Evolutionary conservation across 2,797 vertebrate genomes (phyloP), one percentile per base, ranked within the genome.

Genomic region (Crenichthys baileyi): DNA sequence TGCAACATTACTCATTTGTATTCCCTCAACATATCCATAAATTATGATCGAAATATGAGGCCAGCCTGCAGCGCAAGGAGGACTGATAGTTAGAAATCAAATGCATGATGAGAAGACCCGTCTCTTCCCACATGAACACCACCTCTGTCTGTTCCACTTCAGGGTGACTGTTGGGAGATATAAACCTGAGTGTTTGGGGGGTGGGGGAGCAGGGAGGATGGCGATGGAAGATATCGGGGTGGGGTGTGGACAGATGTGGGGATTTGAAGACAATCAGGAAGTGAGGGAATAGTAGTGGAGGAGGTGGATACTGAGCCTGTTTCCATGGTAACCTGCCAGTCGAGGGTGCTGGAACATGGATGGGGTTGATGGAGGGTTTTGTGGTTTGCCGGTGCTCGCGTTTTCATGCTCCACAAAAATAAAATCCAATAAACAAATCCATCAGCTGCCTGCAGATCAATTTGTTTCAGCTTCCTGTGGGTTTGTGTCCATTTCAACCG

Each of bases 321-420:
- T 94, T 94, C 94, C 93, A 95, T 95, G 93, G 93, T 84, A 93
- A 95, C 94, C 81, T 77, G 83, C 61, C n/a, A 41, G 82, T 81
- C 70, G 53, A 79, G 58, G 81, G 73, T 79, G 80, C 9, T 9
- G 86, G 80, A 70, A 61, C 44, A 56, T 41, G 77, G 70, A 77
- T 72, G 51, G 50, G 70, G 44, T 60, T 44, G 29, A 29, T 36
- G n/a, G 16, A 65, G 81, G 67, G 74, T 50, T 75, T 51, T 81
- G 74, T 88, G 75, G 83, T 78, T 44, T 7, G 67, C 71, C 65
- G 80, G 84, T 87, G 80, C 80, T 85, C 75, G 71, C 36, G 73
- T 79, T 76, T 78, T 84, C 63, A 67, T 80, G 29, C 67, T 84
- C 77, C 79, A 53, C 70, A 73, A 65, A 13, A 75, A 48, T 55